A percentile compares a stretch with the other conserved stretches of the same genome.
These are phyloP conservation scores for Erebia palarica DNA, from an alignment of 2,888 invertebrate genomes.

Conservation along the genomic window DNA sequence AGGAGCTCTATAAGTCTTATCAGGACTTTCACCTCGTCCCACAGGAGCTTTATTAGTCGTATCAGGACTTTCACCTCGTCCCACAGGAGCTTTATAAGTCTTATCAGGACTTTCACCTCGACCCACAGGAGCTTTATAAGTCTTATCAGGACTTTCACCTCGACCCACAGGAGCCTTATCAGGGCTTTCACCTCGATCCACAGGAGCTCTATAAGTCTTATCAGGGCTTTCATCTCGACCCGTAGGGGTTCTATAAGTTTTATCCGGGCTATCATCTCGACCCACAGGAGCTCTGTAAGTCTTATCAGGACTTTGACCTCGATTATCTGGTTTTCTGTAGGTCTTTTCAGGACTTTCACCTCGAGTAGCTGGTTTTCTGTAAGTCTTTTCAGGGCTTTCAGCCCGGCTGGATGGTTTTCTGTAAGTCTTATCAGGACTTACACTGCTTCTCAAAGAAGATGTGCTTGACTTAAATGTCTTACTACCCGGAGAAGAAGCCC, in stretches of 20 bases:
- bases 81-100: not conserved
- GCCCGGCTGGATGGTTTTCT: slow-evolving; percentile 66
- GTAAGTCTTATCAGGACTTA: slow-evolving; percentile 71
- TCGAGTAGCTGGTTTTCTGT: slow-evolving; percentile 44
- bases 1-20: not conserved
- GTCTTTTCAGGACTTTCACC: slow-evolving; percentile 4
- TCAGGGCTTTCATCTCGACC: slow-evolving; percentile 59
- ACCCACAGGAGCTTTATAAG: not conserved
- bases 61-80: not conserved
- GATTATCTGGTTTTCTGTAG: not conserved
- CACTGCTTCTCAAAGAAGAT: slow-evolving; percentile 79
- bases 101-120: not conserved
- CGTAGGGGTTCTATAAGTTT: slow-evolving; percentile 13
- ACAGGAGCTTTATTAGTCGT: not conserved
- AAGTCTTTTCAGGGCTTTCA: slow-evolving; percentile 51
- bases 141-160: not conserved
- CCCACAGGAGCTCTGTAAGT: slow-evolving; percentile 41
- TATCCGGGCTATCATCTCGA: slow-evolving; percentile 54
- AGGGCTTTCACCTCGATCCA: not conserved
- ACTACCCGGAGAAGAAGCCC: slow-evolving; percentile 82
- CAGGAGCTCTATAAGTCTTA: not conserved
- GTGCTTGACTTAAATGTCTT: slow-evolving; percentile 79
- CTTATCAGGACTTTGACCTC: slow-evolving; percentile 3
- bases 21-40: not conserved
- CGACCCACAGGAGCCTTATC: not conserved